Evolutionary conservation across 2,797 vertebrate species (phyloP).

Genomic region (Salarias fasciatus): DNA sequence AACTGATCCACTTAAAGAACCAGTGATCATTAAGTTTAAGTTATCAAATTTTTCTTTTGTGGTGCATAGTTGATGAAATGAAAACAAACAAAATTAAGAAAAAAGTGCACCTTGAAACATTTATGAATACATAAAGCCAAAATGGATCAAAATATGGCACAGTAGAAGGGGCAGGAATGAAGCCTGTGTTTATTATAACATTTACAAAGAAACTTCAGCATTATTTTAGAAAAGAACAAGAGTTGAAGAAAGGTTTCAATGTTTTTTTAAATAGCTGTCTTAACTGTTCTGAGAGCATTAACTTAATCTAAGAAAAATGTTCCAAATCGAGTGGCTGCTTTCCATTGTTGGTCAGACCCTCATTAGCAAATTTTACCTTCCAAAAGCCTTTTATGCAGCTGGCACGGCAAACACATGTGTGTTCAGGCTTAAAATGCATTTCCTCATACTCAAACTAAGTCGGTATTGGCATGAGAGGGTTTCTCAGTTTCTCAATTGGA

Average conservation of each 20-base stretch:
- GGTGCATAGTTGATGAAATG: too few relatives aligned
- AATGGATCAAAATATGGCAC: neutral
- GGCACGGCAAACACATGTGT: neutral
- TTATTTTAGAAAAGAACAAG: too few relatives aligned
- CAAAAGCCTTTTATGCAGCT: slow-evolving; percentile 5
- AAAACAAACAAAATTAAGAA: too few relatives aligned
- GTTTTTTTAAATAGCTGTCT: neutral
- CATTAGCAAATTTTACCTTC: slow-evolving; percentile 1
- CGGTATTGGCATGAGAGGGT: neutral
- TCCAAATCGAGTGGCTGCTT: slow-evolving; percentile 4
- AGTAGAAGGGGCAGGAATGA: neutral
- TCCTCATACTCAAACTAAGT: neutral
- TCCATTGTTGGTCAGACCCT: neutral
- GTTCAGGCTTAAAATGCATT: neutral
- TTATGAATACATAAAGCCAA: neutral
- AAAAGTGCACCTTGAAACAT: neutral
- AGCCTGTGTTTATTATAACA: neutral
- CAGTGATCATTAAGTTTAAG: too few relatives aligned
- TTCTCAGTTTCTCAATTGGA: too few relatives aligned
- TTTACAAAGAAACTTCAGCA: neutral
- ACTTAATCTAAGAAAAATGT: neutral
- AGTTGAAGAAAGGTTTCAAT: neutral
- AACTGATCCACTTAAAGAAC: too few relatives aligned
- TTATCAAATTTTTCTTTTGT: too few relatives aligned
- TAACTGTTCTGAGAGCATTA: neutral